Conservation (phyloP, 2,113 vertebrate genomes). For the Trogon melanurus region DNA sequence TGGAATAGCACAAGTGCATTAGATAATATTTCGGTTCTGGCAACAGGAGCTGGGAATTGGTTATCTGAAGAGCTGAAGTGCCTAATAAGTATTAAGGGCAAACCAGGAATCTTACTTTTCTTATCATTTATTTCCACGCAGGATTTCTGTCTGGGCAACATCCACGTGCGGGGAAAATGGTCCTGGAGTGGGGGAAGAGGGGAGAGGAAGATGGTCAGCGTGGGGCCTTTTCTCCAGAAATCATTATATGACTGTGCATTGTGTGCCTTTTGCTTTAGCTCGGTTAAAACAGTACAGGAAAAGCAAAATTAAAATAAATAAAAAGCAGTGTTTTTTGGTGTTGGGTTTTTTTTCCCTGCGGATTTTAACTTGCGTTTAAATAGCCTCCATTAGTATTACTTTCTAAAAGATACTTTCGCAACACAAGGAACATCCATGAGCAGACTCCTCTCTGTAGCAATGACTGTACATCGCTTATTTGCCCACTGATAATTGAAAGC, state of each 20-base stretch:
- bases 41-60: not conserved
- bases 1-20: not conserved
- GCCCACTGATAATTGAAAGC: not conserved
- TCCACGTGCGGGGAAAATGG: not conserved
- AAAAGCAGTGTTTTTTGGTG: not conserved
- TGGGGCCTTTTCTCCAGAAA: not conserved
- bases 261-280: not conserved
- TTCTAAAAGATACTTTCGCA: not conserved
- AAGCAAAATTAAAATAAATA: not conserved
- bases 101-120: not conserved
- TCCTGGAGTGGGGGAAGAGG: accelerated
- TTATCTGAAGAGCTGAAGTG: not conserved
- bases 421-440: not conserved
- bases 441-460: not conserved
- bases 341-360: not conserved
- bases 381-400: not conserved
- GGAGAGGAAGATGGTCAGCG: not conserved
- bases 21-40: not conserved
- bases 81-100: not conserved
- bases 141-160: not conserved
- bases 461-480: not conserved
- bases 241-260: not conserved
- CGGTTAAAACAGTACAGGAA: not conserved
- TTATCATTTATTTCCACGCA: not conserved
- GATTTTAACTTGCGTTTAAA: not conserved